phyloP scores from a whole-genome alignment of 1,140 invertebrate species.

The Oreohelix idahoensis region DNA sequence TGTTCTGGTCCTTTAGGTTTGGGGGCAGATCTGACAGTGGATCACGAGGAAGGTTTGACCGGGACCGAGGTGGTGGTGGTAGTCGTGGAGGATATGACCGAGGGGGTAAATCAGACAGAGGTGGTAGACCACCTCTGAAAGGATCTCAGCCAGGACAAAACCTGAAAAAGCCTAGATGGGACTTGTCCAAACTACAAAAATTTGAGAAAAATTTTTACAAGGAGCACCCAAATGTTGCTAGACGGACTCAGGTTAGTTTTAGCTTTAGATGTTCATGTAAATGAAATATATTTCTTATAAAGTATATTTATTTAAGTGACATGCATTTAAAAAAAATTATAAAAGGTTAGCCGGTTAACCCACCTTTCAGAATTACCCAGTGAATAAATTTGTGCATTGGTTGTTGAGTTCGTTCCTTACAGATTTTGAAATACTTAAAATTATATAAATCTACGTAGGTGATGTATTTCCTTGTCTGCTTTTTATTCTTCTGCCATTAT shows the following conservation, averaged over 20 bases:
- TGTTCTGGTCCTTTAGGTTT: background rate
- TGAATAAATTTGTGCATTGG: too few relatives aligned
- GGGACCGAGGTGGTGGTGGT: slow-evolving; percentile 49
- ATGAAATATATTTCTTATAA: too few relatives aligned
- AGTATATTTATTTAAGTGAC: too few relatives aligned
- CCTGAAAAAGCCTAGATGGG: slow-evolving; percentile 89
- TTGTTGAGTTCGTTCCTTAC: too few relatives aligned
- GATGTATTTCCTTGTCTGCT: too few relatives aligned
- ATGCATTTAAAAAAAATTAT: too few relatives aligned
- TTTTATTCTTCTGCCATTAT: too few relatives aligned
- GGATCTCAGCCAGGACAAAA: slow-evolving; percentile 80
- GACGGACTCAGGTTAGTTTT: slow-evolving; percentile 65
- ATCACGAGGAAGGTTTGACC: slow-evolving; percentile 38
- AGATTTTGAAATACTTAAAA: too few relatives aligned
- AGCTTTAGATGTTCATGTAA: background rate
- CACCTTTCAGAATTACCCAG: too few relatives aligned
- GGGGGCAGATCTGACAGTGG: slow-evolving; percentile 39
- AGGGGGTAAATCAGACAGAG: slow-evolving; percentile 64
- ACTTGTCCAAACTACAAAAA: slow-evolving; percentile 82
- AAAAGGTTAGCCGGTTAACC: too few relatives aligned
- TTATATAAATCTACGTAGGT: too few relatives aligned
- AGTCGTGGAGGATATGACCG: slow-evolving; percentile 51
- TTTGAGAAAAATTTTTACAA: slow-evolving; percentile 95
- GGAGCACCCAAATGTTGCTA: slow-evolving; percentile 84
- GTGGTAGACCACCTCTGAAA: slow-evolving; percentile 74